Evolutionary conservation across 92 coral and sea anemone genomes (phyloP).

Genomic region (Palythoa grandis): DNA sequence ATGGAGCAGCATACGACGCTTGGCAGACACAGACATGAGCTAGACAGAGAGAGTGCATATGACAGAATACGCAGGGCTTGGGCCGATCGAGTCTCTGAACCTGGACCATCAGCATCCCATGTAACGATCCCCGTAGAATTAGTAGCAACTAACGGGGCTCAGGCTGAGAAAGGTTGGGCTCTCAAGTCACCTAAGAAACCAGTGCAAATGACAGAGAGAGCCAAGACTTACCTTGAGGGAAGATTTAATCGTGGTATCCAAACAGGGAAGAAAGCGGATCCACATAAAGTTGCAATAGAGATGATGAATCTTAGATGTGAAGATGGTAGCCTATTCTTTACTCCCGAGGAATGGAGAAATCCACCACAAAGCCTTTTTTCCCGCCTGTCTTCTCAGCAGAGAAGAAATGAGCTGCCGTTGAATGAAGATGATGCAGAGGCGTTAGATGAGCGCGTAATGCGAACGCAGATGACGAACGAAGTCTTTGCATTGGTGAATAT

Average conservation of each 20-base stretch:
- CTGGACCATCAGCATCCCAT: not conserved
- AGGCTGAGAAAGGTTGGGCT: too few relatives aligned
- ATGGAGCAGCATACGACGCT: too few relatives aligned
- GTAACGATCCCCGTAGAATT: not conserved
- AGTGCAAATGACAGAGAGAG: too few relatives aligned
- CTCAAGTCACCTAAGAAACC: not conserved
- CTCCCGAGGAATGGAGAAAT: constrained; percentile 51
- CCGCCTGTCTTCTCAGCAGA: constrained; percentile 33
- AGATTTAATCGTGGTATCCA: not conserved
- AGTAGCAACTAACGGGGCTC: too few relatives aligned
- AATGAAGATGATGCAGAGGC: too few relatives aligned
- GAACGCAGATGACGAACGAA: too few relatives aligned
- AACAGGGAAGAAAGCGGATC: constrained; percentile 8
- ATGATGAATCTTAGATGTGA: constrained; percentile 11
- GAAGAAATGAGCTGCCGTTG: not conserved
- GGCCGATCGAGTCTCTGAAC: constrained; percentile 4
- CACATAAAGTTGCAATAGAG: not conserved
- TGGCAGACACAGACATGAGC: too few relatives aligned
- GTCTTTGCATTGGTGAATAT: too few relatives aligned
- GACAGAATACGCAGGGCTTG: not conserved
- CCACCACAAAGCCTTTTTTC: constrained; percentile 51
- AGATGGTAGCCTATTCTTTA: constrained; percentile 35
- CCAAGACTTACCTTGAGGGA: too few relatives aligned
- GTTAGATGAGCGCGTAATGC: too few relatives aligned
- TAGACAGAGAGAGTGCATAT: not conserved